Base-by-base conservation (phyloP, 2,797 vertebrate genomes). In the Intellagama lesueurii region DNA sequence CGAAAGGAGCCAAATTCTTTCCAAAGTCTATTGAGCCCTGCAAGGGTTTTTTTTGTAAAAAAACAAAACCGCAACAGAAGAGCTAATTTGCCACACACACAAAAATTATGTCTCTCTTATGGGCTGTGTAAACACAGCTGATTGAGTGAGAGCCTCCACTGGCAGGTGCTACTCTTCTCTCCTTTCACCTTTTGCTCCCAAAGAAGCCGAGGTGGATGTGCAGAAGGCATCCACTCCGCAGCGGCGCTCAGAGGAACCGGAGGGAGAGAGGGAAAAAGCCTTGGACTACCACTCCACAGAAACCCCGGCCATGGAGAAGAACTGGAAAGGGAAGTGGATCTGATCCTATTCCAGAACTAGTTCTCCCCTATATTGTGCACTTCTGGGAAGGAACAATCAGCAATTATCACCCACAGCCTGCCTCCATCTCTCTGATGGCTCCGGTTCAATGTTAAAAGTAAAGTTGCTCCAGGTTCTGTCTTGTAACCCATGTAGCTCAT, bases 61-160 rank as follows among this genome's bases (percentile, higher is more conserved):
- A 68, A 28, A 70, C 1, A 40, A 40, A 40, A 40, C 40, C 3
- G 69, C 14, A 22, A 52, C 22, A 16, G 16, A 32, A 47, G 49
- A 66, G 52, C 82, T 73, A 30, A 81, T 88, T 88, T 88, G 60
- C 77, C 81, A 52, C 9, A 44, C 28, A 35, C 40, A 28, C 19
- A n/a, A 64, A 52, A 85, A 8, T 90, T 68, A 81, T 73, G 78
- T 28, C 80, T 83, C 73, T 86, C 66, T 86, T 83, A 73, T 81
- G 80, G 17, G 0, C 28, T 72, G 26, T 35, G 7, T 89, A 89
- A 91, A 87, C 68, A 83, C 68, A 35, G 76, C 66, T 75, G 83
- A 85, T 35, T 30, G 26, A 30, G 9, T 19, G 7, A 9, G 76
- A 84, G 47, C 35, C 17, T 3, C 4, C 1, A 4, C 17, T 64